Evolutionary conservation across 2,888 invertebrate species (phyloP).

Genomic region (Callinectes sapidus): DNA sequence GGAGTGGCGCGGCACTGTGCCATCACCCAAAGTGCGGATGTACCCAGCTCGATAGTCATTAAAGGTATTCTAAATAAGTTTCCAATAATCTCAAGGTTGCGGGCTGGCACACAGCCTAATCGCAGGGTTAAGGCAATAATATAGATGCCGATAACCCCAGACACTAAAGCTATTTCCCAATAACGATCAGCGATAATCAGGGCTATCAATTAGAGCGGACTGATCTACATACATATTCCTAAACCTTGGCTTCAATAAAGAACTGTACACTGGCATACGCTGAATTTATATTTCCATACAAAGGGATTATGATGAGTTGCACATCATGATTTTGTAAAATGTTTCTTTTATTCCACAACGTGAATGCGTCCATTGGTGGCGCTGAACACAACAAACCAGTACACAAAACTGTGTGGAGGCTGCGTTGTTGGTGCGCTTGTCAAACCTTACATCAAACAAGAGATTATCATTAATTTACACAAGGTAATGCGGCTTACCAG

Average conservation of each 20-base stretch:
- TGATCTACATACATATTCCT: slow-evolving; percentile 13
- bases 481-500: background rate
- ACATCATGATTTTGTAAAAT: background rate
- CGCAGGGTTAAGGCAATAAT: slow-evolving; percentile 35
- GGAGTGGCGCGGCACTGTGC: background rate
- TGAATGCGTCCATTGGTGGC: background rate
- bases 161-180: slow-evolving; percentile 31
- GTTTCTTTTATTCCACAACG: background rate
- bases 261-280: background rate
- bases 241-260: background rate
- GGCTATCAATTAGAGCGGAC: slow-evolving; percentile 9
- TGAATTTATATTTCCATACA: background rate
- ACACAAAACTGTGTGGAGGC: background rate
- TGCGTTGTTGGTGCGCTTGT: slow-evolving; percentile 1
- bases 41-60: slow-evolving; percentile 34
- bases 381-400: background rate
- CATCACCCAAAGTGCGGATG: background rate
- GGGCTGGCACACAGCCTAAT: slow-evolving; percentile 29
- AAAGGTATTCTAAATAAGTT: slow-evolving; percentile 30
- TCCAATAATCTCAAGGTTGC: slow-evolving; percentile 36
- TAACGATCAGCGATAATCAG: slow-evolving; percentile 30
- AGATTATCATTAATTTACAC: slow-evolving; percentile 20
- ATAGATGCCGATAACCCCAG: slow-evolving; percentile 37
- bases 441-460: background rate
- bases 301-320: slow-evolving; percentile 5